These are phyloP conservation scores for Ichneumoninae sp. DNA, from an alignment of 2,888 invertebrate genomes.

Conservation along the genomic window DNA sequence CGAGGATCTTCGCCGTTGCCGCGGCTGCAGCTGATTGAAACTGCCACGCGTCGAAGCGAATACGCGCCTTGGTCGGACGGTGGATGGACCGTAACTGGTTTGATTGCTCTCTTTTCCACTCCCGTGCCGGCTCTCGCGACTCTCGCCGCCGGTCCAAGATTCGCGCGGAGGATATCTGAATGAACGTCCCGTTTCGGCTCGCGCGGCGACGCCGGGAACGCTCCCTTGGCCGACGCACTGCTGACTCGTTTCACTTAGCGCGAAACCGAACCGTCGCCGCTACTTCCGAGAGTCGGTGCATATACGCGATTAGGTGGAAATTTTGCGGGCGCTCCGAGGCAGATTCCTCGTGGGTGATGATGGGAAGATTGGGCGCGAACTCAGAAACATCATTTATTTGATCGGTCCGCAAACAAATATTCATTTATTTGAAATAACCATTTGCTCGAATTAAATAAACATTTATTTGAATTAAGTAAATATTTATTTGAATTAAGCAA, in stretches of 20 bases:
- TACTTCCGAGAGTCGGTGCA: neutral
- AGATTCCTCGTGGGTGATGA: too few relatives aligned
- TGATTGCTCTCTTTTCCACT: slow-evolving; percentile 30
- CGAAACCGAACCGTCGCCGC: neutral
- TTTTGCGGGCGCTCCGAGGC: neutral
- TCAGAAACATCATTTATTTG: too few relatives aligned
- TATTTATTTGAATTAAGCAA: too few relatives aligned
- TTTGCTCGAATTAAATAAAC: too few relatives aligned
- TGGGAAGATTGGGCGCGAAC: too few relatives aligned
- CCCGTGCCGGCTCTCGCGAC: slow-evolving; percentile 2
- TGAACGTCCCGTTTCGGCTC: slow-evolving; percentile 53
- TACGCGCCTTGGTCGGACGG: slow-evolving; percentile 53
- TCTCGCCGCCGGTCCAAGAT: slow-evolving; percentile 8
- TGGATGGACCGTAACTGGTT: slow-evolving; percentile 34
- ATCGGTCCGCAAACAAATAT: too few relatives aligned
- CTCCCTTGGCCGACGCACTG: slow-evolving; percentile 52
- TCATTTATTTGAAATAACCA: too few relatives aligned
- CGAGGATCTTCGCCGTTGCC: slow-evolving; percentile 37
- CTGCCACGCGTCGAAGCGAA: slow-evolving; percentile 67
- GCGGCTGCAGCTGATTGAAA: slow-evolving; percentile 58
- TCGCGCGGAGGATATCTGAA: slow-evolving; percentile 53
- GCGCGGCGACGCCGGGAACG: slow-evolving; percentile 24
- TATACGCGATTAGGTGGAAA: slow-evolving; percentile 2
- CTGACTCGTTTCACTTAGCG: slow-evolving; percentile 66
- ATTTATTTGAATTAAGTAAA: too few relatives aligned